Evolutionary conservation across 1,140 invertebrate genomes (phyloP).

Genomic region (Aphaenogaster rudis): DNA sequence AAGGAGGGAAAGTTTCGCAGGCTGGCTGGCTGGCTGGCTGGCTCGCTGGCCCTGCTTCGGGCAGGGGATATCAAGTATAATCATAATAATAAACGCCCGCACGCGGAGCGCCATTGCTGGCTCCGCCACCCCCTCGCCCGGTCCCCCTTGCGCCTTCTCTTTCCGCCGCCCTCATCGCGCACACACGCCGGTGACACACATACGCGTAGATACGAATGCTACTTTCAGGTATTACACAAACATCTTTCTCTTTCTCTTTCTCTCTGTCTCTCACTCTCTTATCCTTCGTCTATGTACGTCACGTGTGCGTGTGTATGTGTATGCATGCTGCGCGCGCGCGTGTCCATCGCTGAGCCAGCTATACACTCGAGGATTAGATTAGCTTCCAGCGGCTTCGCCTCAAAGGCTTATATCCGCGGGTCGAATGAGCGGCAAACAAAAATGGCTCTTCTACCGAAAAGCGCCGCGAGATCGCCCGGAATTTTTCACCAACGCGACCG

Average conservation of each 20-base stretch:
- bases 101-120: conserved; percentile 84
- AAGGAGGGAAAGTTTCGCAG: conserved; percentile 86
- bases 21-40: conserved; percentile 78
- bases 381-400: conserved; percentile 82
- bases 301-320: neutral
- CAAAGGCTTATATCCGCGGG: conserved; percentile 82
- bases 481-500: conserved; percentile 68
- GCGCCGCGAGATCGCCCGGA: conserved; percentile 69
- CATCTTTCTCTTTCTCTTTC: conserved; percentile 51
- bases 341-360: conserved; percentile 75
- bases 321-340: conserved; percentile 45
- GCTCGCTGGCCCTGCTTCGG: conserved; percentile 85
- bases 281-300: neutral
- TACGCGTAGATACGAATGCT: conserved; percentile 66
- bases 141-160: conserved; percentile 45
- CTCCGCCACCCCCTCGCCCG: conserved; percentile 77
- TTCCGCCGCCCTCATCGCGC: conserved; percentile 73
- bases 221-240: conserved; percentile 74
- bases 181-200: conserved; percentile 63
- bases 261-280: conserved; percentile 53
- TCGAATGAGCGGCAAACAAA: conserved; percentile 83
- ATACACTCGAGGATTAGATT: conserved; percentile 84
- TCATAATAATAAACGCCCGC: conserved; percentile 87
- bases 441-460: conserved; percentile 80
- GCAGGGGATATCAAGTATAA: conserved; percentile 87